These are phyloP conservation scores for Ondatra zibethicus DNA, from an alignment of 2,113 vertebrate genomes.

Conservation along the genomic window DNA sequence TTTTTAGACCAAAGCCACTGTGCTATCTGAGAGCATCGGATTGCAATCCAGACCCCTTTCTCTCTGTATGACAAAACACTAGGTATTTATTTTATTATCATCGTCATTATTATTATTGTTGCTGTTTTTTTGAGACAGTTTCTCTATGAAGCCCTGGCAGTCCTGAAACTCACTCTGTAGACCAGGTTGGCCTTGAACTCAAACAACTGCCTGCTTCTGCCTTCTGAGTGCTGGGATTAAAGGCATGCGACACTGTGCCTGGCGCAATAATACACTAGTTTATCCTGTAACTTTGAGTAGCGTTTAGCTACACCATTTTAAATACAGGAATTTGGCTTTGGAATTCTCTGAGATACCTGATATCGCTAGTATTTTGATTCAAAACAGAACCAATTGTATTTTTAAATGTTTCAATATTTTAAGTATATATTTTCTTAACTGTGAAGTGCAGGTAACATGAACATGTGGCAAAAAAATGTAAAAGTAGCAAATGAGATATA, in stretches of 20 bases:
- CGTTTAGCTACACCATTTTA: neutral
- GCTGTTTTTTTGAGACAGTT: neutral
- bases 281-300: neutral
- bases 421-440: neutral
- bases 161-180: neutral
- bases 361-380: slow-evolving; percentile 1
- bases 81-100: neutral
- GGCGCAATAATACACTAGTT: neutral
- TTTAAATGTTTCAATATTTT: neutral
- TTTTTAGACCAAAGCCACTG: neutral
- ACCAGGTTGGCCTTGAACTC: neutral
- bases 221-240: neutral
- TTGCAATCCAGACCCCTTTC: neutral
- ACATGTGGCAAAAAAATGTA: neutral
- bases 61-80: neutral
- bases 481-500: neutral
- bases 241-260: accelerated
- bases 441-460: neutral
- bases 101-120: neutral
- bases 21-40: neutral
- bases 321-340: slow-evolving; percentile 14
- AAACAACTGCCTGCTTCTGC: neutral
- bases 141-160: neutral
- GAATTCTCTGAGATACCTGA: neutral
- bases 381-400: neutral